These are phyloP conservation scores for Mastomys natalensis DNA, from an alignment of 2,113 vertebrate genomes.

Conservation along the genomic window DNA sequence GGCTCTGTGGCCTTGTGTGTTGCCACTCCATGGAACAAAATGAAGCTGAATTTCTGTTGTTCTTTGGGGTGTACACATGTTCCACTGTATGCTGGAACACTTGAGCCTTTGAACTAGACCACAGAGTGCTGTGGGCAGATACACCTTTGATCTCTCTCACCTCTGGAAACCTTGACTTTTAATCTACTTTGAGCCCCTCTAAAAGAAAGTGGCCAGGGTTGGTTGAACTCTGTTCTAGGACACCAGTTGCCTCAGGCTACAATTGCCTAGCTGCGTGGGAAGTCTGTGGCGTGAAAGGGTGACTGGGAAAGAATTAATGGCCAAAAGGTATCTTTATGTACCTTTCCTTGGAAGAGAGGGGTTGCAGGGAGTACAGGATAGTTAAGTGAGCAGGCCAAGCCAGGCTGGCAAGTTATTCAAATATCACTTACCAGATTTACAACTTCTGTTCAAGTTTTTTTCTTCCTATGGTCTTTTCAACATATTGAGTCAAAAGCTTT, in stretches of 20 bases:
- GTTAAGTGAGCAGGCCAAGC: too few relatives aligned
- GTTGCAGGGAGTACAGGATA: too few relatives aligned
- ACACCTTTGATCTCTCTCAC: conserved; percentile 46
- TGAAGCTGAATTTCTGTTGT: conserved; percentile 73
- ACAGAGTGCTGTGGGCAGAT: conserved; percentile 73
- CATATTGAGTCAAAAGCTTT: background rate
- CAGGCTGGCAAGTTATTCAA: background rate
- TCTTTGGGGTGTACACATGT: conserved; percentile 52
- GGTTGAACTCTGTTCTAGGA: background rate
- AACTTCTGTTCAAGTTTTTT: background rate
- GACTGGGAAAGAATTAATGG: too few relatives aligned
- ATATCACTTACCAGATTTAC: background rate
- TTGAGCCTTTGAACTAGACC: conserved; percentile 70
- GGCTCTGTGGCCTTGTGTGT: background rate
- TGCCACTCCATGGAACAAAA: conserved; percentile 56
- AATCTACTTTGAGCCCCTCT: background rate
- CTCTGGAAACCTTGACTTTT: conserved; percentile 86
- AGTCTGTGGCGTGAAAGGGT: background rate
- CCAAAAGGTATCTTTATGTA: too few relatives aligned
- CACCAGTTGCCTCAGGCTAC: background rate
- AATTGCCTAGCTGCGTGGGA: background rate
- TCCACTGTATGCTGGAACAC: conserved; percentile 82
- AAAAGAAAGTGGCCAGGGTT: conserved; percentile 18
- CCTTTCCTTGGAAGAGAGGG: background rate
- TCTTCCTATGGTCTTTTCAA: background rate